phyloP scores from a whole-genome alignment of 2,888 invertebrate genomes.

The Ypsolopha scabrella region DNA sequence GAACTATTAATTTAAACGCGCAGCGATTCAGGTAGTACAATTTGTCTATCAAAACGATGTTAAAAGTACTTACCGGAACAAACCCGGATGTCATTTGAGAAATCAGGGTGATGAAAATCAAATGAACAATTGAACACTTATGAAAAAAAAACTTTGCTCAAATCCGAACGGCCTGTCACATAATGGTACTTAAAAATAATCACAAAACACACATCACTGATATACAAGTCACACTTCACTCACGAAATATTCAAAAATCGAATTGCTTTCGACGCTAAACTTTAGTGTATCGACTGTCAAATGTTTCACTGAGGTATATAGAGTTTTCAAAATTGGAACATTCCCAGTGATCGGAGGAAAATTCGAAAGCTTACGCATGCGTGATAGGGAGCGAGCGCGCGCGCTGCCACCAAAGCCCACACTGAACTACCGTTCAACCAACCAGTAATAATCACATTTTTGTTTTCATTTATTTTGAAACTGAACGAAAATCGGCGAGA shows the following conservation, averaged over 20 bases:
- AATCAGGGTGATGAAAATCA: constrained; percentile 3
- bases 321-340: not conserved
- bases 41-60: constrained; percentile 3
- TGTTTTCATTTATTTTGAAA: constrained; percentile 49
- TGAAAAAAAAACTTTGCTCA: constrained; percentile 11
- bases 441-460: constrained; percentile 46
- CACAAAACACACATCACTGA: not conserved
- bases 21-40: not conserved
- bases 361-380: constrained; percentile 20
- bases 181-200: not conserved
- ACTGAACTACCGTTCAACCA: constrained; percentile 46
- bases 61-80: constrained; percentile 19
- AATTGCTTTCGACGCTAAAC: not conserved
- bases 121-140: constrained; percentile 14
- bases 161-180: constrained; percentile 4
- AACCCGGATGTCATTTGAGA: constrained; percentile 15
- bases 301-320: not conserved
- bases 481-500: constrained; percentile 42
- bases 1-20: not conserved
- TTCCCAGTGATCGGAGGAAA: constrained; percentile 21
- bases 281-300: not conserved
- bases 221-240: not conserved
- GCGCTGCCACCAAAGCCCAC: constrained; percentile 47
- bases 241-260: not conserved
- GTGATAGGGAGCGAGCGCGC: constrained; percentile 43